Evolutionary conservation across 1,140 invertebrate species (phyloP), one percentile per base, ranked within the genome.

Genomic region (Phthorimaea operculella): DNA sequence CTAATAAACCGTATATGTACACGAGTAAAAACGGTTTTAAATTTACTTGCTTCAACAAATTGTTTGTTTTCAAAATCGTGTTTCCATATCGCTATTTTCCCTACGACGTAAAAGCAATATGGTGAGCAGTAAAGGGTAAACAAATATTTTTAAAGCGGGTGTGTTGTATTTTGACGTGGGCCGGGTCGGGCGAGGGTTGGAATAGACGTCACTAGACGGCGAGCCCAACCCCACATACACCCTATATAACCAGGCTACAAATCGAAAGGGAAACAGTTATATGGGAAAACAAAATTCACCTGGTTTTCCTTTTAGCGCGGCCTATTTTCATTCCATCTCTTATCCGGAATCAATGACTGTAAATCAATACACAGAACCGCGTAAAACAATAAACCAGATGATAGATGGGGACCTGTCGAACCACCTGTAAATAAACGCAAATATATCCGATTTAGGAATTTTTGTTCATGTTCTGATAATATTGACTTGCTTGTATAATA

Each of bases 71-170:
- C 44, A 8, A 47, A 47, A 47, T 42, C 39, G 9, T 47, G 44
- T 17, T 47, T 17, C 44, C 44, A 15, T 47, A 47, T 47, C 8
- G 16, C 4, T 17, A 16, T 17, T 47, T 15, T 47, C 44, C 16
- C 15, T 47, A 9, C 1, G 44, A 17, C 4, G 16, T 47, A 16
- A 47, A 47, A 15, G 44, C 44, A 47, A 47, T 47, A 47, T 47
- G 44, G 44, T 47, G 44, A 47, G 44, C 44, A 47, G 44, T 28
- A 62, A 55, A 60, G 48, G 56, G 60, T 59, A 59, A 54, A 67
- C 66, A 64, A 68, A 73, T 66, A 73, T 68, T 70, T 65, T 65
- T 63, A 59, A 64, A 65, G 51, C 51, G 52, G 58, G 59, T 48
- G 54, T 62, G 61, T 65, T 61, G 49, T 68, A 64, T 66, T 70